Conservation (phyloP, 1,140 invertebrate species). For the Halotydeus destructor region DNA sequence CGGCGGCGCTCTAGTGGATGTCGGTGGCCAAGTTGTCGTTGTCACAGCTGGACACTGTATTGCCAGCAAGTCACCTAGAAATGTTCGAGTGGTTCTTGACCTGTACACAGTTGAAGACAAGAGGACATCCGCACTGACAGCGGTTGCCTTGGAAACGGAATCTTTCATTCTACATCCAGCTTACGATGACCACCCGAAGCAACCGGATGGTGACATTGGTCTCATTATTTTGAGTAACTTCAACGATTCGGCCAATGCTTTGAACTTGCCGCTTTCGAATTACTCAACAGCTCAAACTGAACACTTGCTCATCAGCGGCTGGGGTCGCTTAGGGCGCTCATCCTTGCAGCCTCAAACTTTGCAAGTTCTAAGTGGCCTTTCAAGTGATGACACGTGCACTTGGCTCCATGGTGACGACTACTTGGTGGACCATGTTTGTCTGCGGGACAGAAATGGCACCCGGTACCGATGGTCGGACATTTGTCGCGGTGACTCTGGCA, state of each 20-base stretch:
- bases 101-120: no score
- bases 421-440: neutral
- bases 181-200: neutral
- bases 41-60: no score
- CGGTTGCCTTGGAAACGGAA: no score
- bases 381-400: neutral
- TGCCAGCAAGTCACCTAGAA: no score
- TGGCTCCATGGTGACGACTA: neutral
- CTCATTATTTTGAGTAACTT: neutral
- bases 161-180: neutral
- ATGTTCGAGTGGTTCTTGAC: no score
- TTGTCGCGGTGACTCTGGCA: neutral
- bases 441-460: neutral
- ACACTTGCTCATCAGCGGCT: no score
- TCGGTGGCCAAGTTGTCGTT: no score
- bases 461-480: neutral
- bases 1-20: no score
- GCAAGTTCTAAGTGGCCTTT: neutral
- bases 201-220: neutral
- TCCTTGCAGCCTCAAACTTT: neutral
- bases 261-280: no score
- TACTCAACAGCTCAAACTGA: no score
- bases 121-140: no score
- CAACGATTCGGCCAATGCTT: neutral
- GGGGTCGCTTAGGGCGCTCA: neutral